Evolutionary conservation across 2,113 vertebrate genomes (phyloP).

Genomic region (Mastomys coucha): DNA sequence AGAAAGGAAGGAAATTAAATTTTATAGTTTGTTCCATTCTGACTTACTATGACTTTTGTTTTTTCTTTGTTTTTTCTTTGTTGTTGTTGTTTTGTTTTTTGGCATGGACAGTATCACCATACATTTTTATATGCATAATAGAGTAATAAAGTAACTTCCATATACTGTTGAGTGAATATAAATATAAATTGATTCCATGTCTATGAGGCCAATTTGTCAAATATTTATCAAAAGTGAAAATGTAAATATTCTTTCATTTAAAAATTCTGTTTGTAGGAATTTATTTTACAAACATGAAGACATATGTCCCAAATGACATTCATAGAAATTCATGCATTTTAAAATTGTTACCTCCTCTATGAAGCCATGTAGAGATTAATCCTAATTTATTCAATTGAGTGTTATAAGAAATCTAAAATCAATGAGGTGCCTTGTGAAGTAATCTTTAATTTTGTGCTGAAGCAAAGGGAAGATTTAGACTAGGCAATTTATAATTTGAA

Average conservation of each 20-base stretch:
- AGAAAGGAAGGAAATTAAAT: neutral
- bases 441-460: neutral
- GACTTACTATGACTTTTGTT: neutral
- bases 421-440: neutral
- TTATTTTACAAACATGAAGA: neutral
- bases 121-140: neutral
- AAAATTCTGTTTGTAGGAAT: conserved; percentile 13
- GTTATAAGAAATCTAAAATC: neutral
- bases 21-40: neutral
- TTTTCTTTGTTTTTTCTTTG: no score
- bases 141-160: neutral
- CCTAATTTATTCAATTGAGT: neutral
- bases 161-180: neutral
- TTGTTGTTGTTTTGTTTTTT: neutral
- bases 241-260: neutral
- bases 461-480: neutral
- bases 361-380: conserved; percentile 22
- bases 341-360: neutral
- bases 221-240: conserved; percentile 5
- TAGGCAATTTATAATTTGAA: neutral
- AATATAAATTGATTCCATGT: neutral
- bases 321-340: neutral
- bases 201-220: neutral
- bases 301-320: neutral
- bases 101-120: neutral